A percentile compares a stretch with the other conserved stretches of the same genome.
These are phyloP conservation scores for Peromyscus eremicus DNA, from an alignment of 2,797 vertebrate genomes.

Conservation along the genomic window DNA sequence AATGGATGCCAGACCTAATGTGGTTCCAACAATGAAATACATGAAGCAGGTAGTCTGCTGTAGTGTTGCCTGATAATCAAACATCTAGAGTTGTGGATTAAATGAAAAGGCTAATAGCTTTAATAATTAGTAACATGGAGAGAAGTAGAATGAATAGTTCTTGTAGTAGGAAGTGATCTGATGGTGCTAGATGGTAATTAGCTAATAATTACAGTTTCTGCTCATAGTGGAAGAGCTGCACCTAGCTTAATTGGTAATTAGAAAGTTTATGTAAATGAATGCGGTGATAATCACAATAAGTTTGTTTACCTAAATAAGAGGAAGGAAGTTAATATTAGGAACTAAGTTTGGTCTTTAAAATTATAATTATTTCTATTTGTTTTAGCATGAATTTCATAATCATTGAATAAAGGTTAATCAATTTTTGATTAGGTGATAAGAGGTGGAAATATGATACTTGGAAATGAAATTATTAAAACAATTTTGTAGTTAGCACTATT, in stretches of 20 bases:
- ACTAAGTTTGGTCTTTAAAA: not conserved
- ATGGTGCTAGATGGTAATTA: not conserved
- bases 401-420: not conserved
- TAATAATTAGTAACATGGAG: not conserved
- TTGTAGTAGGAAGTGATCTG: not conserved
- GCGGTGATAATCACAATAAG: not conserved
- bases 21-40: conserved; percentile 31
- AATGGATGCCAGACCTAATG: not conserved
- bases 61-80: not conserved
- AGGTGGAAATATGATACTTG: not conserved
- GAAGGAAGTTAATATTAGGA: not conserved
- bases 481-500: not conserved
- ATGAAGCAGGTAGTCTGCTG: conserved; percentile 29
- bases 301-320: not conserved
- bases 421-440: not conserved
- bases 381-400: not conserved
- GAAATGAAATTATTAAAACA: not conserved
- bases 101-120: not conserved
- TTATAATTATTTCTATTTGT: not conserved
- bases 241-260: not conserved
- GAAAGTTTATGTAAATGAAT: not conserved
- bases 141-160: not conserved
- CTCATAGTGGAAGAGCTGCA: not conserved
- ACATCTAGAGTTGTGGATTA: not conserved
- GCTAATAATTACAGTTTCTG: not conserved